Percentiles rank a stretch among this genome's conserved stretches.
Evolutionary conservation across 1,140 invertebrate species (phyloP).

Genomic region (Pseudobourletiella spinata): DNA sequence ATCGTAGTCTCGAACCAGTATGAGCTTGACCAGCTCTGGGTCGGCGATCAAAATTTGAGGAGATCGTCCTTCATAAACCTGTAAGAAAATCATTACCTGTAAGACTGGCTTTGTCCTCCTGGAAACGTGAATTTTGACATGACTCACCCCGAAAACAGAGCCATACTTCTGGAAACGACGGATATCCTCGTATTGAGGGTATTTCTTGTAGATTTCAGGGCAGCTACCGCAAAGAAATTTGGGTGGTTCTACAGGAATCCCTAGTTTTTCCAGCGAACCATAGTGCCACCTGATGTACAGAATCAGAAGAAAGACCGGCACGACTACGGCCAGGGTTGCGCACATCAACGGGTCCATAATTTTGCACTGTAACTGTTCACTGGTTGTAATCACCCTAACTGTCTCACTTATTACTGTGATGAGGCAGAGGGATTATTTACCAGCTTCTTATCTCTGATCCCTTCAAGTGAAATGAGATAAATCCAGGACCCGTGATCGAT

Average conservation of each 20-base stretch:
- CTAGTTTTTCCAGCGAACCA: slow-evolving; percentile 16
- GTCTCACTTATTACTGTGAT: too few relatives aligned
- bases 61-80: slow-evolving; percentile 6
- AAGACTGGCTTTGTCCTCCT: too few relatives aligned
- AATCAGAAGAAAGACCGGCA: not conserved
- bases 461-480: too few relatives aligned
- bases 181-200: slow-evolving; percentile 12
- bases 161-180: slow-evolving; percentile 16
- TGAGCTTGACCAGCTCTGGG: slow-evolving; percentile 29
- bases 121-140: not conserved
- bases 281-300: slow-evolving; percentile 24
- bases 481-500: too few relatives aligned
- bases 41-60: slow-evolving; percentile 20
- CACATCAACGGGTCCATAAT: too few relatives aligned
- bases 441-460: too few relatives aligned
- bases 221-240: slow-evolving; percentile 15
- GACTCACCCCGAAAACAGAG: slow-evolving; percentile 12
- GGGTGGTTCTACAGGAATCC: slow-evolving; percentile 11
- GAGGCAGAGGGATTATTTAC: too few relatives aligned
- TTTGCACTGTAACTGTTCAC: too few relatives aligned
- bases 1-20: slow-evolving; percentile 18
- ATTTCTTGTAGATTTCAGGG: slow-evolving; percentile 9
- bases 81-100: not conserved
- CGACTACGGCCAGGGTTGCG: too few relatives aligned
- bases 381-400: too few relatives aligned